These are phyloP conservation scores for Sminthurinus aureus DNA, from an alignment of 2,888 invertebrate genomes.

Conservation along the genomic window DNA sequence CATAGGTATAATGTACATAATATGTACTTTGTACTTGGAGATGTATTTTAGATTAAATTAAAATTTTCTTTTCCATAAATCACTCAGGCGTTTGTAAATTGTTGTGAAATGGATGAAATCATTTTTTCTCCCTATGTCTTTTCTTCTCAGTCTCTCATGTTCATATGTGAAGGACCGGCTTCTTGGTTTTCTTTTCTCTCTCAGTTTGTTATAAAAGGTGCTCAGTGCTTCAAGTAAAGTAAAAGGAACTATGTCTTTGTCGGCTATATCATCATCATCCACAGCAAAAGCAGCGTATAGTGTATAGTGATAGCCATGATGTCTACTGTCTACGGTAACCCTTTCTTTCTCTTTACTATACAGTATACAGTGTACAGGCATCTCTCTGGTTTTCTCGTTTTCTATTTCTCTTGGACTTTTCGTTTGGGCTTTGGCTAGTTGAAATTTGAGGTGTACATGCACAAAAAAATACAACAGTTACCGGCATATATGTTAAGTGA, in stretches of 20 bases:
- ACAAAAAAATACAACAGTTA: not conserved
- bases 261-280: slow-evolving; percentile 5
- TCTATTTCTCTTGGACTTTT: not conserved
- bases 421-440: not conserved
- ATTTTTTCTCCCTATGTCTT: slow-evolving; percentile 20
- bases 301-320: not conserved
- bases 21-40: not conserved
- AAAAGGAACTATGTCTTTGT: not conserved
- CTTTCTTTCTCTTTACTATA: slow-evolving; percentile 27
- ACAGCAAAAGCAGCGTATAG: not conserved
- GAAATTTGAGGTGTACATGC: not conserved
- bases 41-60: slow-evolving; percentile 28
- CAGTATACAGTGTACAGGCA: not conserved
- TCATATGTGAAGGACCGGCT: not conserved
- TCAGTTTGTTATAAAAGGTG: not conserved
- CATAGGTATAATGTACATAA: not conserved
- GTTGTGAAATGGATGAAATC: slow-evolving; percentile 30
- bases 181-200: not conserved
- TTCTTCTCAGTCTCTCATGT: not conserved
- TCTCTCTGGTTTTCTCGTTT: not conserved
- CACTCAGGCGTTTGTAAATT: slow-evolving; percentile 33
- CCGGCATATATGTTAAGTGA: not conserved
- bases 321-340: slow-evolving; percentile 15
- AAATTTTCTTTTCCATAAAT: slow-evolving; percentile 35
- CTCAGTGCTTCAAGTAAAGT: not conserved